A percentile compares a stretch with the other conserved stretches of the same genome.
Evolutionary conservation across 2,888 invertebrate genomes (phyloP).

Genomic region (Ennomos fuscantarius): DNA sequence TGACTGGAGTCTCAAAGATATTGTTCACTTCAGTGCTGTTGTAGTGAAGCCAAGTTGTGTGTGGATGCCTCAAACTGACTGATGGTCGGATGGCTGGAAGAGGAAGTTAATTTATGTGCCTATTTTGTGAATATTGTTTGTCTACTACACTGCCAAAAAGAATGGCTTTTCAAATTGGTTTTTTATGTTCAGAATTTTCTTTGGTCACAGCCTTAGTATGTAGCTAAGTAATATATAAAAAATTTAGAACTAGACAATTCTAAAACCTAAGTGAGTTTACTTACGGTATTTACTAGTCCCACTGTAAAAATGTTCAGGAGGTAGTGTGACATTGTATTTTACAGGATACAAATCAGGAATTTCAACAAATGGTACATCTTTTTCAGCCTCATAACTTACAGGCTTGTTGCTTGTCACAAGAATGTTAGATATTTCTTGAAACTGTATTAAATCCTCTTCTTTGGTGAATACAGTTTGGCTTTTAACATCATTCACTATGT

Average conservation of each 20-base stretch:
- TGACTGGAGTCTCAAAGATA: constrained; percentile 88
- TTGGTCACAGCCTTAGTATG: no score
- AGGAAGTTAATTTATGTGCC: neutral
- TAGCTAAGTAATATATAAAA: no score
- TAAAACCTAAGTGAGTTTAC: constrained; percentile 55
- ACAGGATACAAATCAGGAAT: constrained; percentile 92
- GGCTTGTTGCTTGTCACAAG: constrained; percentile 87
- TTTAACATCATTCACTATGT: constrained; percentile 85
- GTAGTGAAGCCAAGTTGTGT: constrained; percentile 91
- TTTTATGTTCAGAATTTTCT: no score
- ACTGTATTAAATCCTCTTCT: constrained; percentile 86
- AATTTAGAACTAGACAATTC: no score
- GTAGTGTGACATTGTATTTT: constrained; percentile 88
- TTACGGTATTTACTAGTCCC: constrained; percentile 89
- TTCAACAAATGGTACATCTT: constrained; percentile 77
- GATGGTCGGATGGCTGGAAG: constrained; percentile 79
- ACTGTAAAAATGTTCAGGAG: constrained; percentile 87
- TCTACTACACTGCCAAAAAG: no score
- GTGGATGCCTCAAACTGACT: constrained; percentile 85
- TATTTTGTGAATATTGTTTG: no score
- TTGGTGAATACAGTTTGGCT: constrained; percentile 86
- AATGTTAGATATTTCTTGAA: constrained; percentile 87
- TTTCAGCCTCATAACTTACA: constrained; percentile 81
- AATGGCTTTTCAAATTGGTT: no score
- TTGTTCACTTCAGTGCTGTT: constrained; percentile 88